Evolutionary conservation across 1,140 invertebrate species (phyloP), one percentile per base, ranked within the genome.

Genomic region (Physella acuta): DNA sequence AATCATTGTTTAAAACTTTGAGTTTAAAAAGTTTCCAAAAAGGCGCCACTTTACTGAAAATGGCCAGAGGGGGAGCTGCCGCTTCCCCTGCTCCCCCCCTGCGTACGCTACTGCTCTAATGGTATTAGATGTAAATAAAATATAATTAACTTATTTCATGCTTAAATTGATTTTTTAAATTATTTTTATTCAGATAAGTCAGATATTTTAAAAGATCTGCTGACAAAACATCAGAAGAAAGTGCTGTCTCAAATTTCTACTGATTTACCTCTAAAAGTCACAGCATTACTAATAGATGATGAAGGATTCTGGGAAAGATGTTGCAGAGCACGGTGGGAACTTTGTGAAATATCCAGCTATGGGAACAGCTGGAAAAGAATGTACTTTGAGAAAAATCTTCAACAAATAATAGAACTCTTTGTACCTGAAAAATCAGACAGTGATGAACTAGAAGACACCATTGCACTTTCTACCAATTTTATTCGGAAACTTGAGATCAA

Each of bases 321-420:
- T 69, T 84, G 82, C 72, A 81, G 81, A 68, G 77, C 77, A n/a
- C 67, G 81, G 31, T 86, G 84, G 84, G 77, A 79, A 56, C 80
- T 84, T 39, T 83, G 82, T 77, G 84, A 86, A 78, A 78, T 85
- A 1, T 72, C 77, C 17, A 71, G 75, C 31, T 84, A 78, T 76
- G 82, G 80, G 3, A 69, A 71, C 33, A 76, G 78, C 62, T 86
- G 84, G 84, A 85, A 86, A 71, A 59, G 81, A 61, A 84, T 85
- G 83, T 86, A 79, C 68, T 82, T 86, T 76, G 85, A 86, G 70
- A 76, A 77, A 73, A 83, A 85, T 66, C 73, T 85, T n/a, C 78
- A 85, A 75, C 71, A 79, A 53, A 82, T 85, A 28, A 79, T 86
- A 63, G 85, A 86, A 75, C 77, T 83, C 31, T 85, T 83, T 77